Evolutionary conservation across 2,797 vertebrate genomes (phyloP).

Genomic region (Dallia pectoralis): DNA sequence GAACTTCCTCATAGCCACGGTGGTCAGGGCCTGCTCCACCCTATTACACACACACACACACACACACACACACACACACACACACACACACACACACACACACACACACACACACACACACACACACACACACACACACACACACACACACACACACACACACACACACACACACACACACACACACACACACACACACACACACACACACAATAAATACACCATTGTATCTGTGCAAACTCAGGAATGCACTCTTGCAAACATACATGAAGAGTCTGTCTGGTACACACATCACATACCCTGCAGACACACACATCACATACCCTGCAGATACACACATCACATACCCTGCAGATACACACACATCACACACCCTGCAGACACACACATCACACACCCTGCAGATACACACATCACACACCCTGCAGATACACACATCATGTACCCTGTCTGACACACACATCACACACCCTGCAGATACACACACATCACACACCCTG

Average conservation of each 20-base stretch:
- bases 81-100: not conserved
- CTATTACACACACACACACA: too few relatives aligned
- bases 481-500: conserved; percentile 74
- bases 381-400: conserved; percentile 76
- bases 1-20: conserved; percentile 91
- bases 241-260: not conserved
- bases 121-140: not conserved
- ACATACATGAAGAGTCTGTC: not conserved
- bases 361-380: conserved; percentile 76
- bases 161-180: not conserved
- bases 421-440: conserved; percentile 90
- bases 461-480: conserved; percentile 82
- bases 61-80: conserved; percentile 26
- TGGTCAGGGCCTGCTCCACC: conserved; percentile 88
- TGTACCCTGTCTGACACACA: too few relatives aligned
- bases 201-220: not conserved
- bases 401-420: conserved; percentile 76
- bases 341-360: conserved; percentile 85
- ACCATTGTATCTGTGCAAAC: not conserved
- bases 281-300: conserved; percentile 20
- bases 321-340: conserved; percentile 83
- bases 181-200: not conserved
- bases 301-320: not conserved
- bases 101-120: not conserved
- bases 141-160: not conserved